phyloP scores from a whole-genome alignment of 2,888 invertebrate species.

The Odontomyia ornata region DNA sequence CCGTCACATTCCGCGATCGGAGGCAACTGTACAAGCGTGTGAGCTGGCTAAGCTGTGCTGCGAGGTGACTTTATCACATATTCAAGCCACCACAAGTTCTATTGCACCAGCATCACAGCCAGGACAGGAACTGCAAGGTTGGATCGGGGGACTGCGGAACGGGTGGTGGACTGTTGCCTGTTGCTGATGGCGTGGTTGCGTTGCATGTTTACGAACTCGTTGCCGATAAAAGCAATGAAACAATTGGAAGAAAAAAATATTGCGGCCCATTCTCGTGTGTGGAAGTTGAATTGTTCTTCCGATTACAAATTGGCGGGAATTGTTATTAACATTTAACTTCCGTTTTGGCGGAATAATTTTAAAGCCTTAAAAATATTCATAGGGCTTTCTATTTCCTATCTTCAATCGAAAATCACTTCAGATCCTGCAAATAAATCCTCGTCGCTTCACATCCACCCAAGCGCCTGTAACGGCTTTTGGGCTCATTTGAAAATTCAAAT shows the following conservation, averaged over 20 bases:
- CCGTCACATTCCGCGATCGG: not conserved
- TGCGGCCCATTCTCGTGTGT: not conserved
- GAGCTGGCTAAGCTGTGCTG: not conserved
- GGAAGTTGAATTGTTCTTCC: not conserved
- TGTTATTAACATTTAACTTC: conserved; percentile 15
- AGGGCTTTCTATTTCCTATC: too few relatives aligned
- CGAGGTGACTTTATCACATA: conserved; percentile 35
- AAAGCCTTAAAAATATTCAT: not conserved
- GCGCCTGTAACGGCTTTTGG: conserved; percentile 15
- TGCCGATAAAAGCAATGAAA: conserved; percentile 2
- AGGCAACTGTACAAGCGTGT: conserved; percentile 30
- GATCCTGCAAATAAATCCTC: not conserved
- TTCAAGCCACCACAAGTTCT: conserved; percentile 2
- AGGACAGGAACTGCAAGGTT: not conserved
- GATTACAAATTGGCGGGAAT: conserved; percentile 17
- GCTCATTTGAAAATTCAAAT: conserved; percentile 11
- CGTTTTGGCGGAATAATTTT: conserved; percentile 1
- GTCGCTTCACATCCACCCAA: not conserved
- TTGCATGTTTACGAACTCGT: conserved; percentile 10
- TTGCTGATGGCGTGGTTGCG: not conserved
- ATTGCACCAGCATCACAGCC: not conserved
- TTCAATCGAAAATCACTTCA: not conserved
- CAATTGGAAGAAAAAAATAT: not conserved
- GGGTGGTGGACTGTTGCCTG: not conserved
- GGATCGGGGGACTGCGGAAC: not conserved